Conservation (phyloP, 2,113 vertebrate genomes). For the Chlamydotis undulata region DNA sequence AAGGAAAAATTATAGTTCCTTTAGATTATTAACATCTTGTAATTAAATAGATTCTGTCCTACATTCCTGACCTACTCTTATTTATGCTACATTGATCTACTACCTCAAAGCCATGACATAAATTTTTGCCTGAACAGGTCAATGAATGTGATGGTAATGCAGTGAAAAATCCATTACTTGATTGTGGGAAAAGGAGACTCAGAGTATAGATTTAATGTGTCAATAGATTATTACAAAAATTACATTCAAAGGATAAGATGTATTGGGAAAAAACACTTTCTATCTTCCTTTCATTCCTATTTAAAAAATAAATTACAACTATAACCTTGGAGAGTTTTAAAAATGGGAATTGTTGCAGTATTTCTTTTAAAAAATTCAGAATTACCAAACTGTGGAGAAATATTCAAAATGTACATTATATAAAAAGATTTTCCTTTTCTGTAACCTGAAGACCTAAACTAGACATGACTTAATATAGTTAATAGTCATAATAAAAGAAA, state of each 20-base stretch:
- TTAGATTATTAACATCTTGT: constrained; percentile 39
- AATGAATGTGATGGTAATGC: constrained; percentile 8
- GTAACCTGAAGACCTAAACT: neutral
- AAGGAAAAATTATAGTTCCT: constrained; percentile 7
- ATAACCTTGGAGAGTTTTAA: neutral
- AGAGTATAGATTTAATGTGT: constrained; percentile 39
- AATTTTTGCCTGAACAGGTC: constrained; percentile 51
- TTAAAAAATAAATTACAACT: neutral
- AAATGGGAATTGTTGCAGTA: neutral
- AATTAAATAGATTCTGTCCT: constrained; percentile 52
- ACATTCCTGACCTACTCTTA: neutral
- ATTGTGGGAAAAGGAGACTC: constrained; percentile 19
- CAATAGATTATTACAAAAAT: constrained; percentile 23
- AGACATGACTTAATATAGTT: neutral
- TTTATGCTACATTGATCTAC: constrained; percentile 20
- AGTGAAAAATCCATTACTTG: constrained; percentile 38
- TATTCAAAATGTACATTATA: neutral
- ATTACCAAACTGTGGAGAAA: neutral
- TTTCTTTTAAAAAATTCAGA: neutral
- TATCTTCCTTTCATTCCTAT: neutral
- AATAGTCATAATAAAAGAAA: neutral
- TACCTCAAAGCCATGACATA: constrained; percentile 4
- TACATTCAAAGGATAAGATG: neutral
- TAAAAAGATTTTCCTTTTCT: neutral
- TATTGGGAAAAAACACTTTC: neutral